phyloP scores from a whole-genome alignment of 1,140 invertebrate species.

The Bombyx mori region ASM3026992v2 NC_085118.1:3763001-3763500 shows the following conservation, averaged over 20 bases:
- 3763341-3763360: too few species aligned
- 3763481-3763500: too few species aligned
- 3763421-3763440: too few species aligned
- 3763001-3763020: constrained; percentile 42
- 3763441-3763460: too few species aligned
- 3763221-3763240: constrained; percentile 50
- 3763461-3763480: too few species aligned
- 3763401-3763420: too few species aligned
- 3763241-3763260: constrained; percentile 54
- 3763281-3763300: too few species aligned
- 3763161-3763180: constrained; percentile 49
- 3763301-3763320: too few species aligned
- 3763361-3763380: too few species aligned
- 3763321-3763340: too few species aligned
- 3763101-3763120: constrained; percentile 38
- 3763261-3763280: too few species aligned
- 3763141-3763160: constrained; percentile 56
- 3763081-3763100: constrained; percentile 25
- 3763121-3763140: constrained; percentile 39
- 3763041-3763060: constrained; percentile 36
- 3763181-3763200: constrained; percentile 47
- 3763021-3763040: constrained; percentile 31
- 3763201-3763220: constrained; percentile 50
- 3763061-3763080: constrained; percentile 42
- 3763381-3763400: too few species aligned